Conservation (phyloP, 1,140 invertebrate species). For the Pogonus chalceus region DNA sequence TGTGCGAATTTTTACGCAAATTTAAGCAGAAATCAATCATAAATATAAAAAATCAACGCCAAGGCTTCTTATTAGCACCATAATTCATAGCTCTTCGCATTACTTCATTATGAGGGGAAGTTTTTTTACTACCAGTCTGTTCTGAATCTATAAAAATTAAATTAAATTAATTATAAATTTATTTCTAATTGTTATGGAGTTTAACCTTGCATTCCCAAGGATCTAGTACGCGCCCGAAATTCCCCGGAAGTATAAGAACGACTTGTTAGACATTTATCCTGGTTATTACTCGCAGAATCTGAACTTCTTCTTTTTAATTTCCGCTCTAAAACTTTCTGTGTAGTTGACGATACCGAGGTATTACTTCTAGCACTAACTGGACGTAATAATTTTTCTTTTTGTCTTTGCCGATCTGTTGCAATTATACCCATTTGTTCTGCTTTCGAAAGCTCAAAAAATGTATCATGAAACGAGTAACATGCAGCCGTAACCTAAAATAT, state of each 20-base stretch:
- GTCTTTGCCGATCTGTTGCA: constrained; percentile 34
- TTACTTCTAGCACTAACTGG: constrained; percentile 10
- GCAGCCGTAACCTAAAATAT: constrained; percentile 47
- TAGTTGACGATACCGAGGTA: background rate
- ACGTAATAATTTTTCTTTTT: constrained; percentile 21
- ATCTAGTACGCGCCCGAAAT: background rate
- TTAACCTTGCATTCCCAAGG: background rate
- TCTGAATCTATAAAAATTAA: background rate
- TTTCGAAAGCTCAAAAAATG: constrained; percentile 42
- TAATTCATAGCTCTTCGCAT: background rate
- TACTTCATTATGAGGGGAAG: background rate
- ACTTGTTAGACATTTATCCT: background rate
- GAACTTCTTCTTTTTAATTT: background rate
- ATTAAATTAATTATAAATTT: background rate
- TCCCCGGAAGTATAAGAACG: background rate
- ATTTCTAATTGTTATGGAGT: no score
- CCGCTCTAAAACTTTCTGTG: background rate
- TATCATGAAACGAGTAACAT: constrained; percentile 48
- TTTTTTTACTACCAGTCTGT: background rate
- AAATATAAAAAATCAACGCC: background rate
- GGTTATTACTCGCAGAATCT: background rate
- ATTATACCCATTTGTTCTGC: constrained; percentile 49
- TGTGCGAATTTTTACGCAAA: no score
- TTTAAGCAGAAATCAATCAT: background rate
- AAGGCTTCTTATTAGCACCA: constrained; percentile 9